Evolutionary conservation across 1,140 invertebrate species (phyloP), one percentile per base, ranked within the genome.

Genomic region (Phthorimaea operculella): DNA sequence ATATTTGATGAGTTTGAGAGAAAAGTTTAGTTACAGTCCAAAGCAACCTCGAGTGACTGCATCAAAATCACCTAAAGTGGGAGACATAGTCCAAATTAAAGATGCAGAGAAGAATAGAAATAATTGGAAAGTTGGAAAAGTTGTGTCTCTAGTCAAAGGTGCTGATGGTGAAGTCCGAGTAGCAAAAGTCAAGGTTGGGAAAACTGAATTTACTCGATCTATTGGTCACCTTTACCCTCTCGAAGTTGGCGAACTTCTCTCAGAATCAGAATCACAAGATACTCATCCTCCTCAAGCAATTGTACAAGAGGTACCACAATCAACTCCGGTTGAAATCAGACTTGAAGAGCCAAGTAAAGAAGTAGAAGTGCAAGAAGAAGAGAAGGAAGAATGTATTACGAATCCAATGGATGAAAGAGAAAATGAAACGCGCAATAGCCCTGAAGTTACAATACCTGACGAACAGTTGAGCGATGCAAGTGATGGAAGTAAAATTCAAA

Each of bases 241-340:
- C 92, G 47, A 49, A n/a, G 44, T 14, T n/a, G 44, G 14, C 6
- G 33, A 7, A 34, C 92, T 7, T 6, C 6, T 7, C 11, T 11
- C 33, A 7, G 33, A 34, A 34, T 11, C 33, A 34, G 11, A 6
- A 11, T 7, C 6, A 7, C 11, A 7, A 11, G 11, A 11, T 34
- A 7, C 33, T 7, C 6, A 34, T 11, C 6, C 11, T 7, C 6
- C 11, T 34, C 33, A 34, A 6, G 11, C 33, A 34, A 34, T 7
- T 11, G 6, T 34, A 11, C 33, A 34, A 34, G 33, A 34, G 33
- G n/a, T n/a, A n/a, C n/a, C n/a, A n/a, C n/a, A n/a, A n/a, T n/a
- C n/a, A n/a, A n/a, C n/a, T n/a, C n/a, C n/a, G n/a, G n/a, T n/a
- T n/a, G n/a, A n/a, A n/a, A n/a, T n/a, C n/a, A n/a, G n/a, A n/a